These are phyloP conservation scores for Caerostris darwini DNA, from an alignment of 1,140 invertebrate genomes.

Conservation along the genomic window DNA sequence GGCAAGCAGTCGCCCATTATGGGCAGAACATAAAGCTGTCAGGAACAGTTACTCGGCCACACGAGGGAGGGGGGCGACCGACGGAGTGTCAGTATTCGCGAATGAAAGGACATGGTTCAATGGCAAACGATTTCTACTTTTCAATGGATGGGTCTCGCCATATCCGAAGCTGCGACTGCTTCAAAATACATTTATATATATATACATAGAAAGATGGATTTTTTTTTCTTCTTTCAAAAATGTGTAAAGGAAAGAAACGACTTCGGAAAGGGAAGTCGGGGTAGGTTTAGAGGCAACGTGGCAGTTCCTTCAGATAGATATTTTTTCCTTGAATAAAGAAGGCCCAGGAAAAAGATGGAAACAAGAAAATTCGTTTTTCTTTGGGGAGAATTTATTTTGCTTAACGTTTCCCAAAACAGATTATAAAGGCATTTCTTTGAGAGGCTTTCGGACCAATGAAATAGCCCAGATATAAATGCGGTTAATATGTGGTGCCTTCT, in stretches of 20 bases:
- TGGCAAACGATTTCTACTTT: constrained; percentile 67
- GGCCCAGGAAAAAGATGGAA: neutral
- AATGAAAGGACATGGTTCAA: constrained; percentile 60
- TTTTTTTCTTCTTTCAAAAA: constrained; percentile 45
- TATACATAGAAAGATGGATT: constrained; percentile 47
- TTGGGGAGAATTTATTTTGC: constrained; percentile 40
- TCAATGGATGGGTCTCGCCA: constrained; percentile 43
- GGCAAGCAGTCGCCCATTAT: constrained; percentile 67
- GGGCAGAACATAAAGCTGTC: constrained; percentile 71
- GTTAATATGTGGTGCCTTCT: neutral
- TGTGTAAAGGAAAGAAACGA: constrained; percentile 59
- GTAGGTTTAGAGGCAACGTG: constrained; percentile 6
- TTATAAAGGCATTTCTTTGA: constrained; percentile 13
- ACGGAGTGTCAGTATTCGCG: constrained; percentile 60
- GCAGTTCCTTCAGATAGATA: constrained; percentile 39
- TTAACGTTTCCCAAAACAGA: constrained; percentile 43
- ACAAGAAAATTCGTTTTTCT: constrained; percentile 58
- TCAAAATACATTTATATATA: constrained; percentile 58
- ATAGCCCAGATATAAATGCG: constrained; percentile 9
- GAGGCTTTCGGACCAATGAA: neutral
- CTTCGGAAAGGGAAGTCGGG: constrained; percentile 23
- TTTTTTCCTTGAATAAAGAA: constrained; percentile 53
- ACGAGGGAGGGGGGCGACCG: constrained; percentile 10
- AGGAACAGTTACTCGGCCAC: constrained; percentile 43
- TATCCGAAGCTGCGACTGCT: constrained; percentile 2